Conservation (phyloP, 2,113 vertebrate genomes). For the Scomber scombrus region DNA sequence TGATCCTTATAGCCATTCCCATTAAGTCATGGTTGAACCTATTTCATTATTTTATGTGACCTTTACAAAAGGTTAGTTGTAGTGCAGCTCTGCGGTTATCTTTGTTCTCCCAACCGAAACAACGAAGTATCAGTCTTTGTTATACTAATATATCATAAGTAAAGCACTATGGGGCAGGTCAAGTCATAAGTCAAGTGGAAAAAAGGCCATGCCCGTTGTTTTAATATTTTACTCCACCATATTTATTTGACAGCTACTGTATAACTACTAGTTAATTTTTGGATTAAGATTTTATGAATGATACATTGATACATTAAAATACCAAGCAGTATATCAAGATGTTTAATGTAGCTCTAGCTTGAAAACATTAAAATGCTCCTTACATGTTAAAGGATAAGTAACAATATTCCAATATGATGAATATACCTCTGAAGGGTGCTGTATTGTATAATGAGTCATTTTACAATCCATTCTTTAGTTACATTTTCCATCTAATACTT, state of each 20-base stretch:
- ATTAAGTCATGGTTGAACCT: constrained; percentile 71
- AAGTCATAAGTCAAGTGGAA: constrained; percentile 37
- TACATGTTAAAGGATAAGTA: no score
- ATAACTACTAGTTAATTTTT: not conserved
- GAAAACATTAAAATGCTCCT: not conserved
- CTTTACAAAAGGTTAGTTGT: constrained; percentile 79
- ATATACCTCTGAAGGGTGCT: no score
- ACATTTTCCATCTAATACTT: no score
- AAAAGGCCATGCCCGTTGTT: constrained; percentile 3
- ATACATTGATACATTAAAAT: not conserved
- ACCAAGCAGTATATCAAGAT: not conserved
- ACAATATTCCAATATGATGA: no score
- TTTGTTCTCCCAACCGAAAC: constrained; percentile 67
- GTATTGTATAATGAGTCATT: no score
- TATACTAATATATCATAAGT: constrained; percentile 48
- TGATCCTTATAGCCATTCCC: constrained; percentile 55
- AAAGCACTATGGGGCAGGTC: constrained; percentile 27
- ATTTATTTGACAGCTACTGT: constrained; percentile 23
- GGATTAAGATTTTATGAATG: not conserved
- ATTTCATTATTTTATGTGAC: constrained; percentile 76
- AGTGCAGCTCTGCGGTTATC: constrained; percentile 58
- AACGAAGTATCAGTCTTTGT: constrained; percentile 51
- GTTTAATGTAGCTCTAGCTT: not conserved
- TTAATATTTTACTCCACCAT: not conserved
- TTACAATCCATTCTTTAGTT: no score